Evolutionary conservation across 1,140 invertebrate genomes (phyloP), one percentile per base, ranked within the genome.

Genomic region (Solen grandis): DNA sequence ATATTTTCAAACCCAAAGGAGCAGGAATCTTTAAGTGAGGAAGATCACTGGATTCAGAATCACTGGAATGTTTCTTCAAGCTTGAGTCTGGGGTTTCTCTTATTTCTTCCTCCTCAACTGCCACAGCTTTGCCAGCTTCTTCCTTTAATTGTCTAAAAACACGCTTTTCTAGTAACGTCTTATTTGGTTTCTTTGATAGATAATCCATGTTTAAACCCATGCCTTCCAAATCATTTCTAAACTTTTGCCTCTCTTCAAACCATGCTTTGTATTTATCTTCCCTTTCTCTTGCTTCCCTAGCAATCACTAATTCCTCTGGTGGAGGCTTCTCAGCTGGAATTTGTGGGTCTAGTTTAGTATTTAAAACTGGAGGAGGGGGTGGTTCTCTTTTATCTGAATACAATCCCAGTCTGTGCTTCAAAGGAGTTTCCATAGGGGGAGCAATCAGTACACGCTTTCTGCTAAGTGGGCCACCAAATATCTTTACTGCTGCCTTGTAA

Each of bases 401-500:
- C 16, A 85, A 13, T 0, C 89, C 88, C 22, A 88, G 76, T 77
- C 86, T 74, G 55, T 88, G 87, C 78, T 88, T 89, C 68, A 88
- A 31, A 14, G 85, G 86, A 59, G 87, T 86, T 83, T 90, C 88
- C 88, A 90, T 90, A 1, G 87, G 85, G 46, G 88, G 89, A 27
- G 90, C 89, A 38, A 88, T 57, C 77, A 90, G 83, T 0, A 85
- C 79, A 59, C 89, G 84, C 52, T 87, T 90, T n/a, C 89, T 75
- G 62, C 87, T 88, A 2, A 84, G 65, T 19, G 88, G 89, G 1
- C 86, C 89, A 22, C 90, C 88, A 88, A 90, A 92, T 66, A 92
- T 89, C 57, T 88, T 90, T 5, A 88, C 86, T 16, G 89, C 91
- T 38, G 88, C 86, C 75, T 90, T 90, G 72, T 90, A 92, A 57